Evolutionary conservation across 2,888 invertebrate genomes (phyloP), one percentile per base, ranked within the genome.

Genomic region (Netelia melanura): DNA sequence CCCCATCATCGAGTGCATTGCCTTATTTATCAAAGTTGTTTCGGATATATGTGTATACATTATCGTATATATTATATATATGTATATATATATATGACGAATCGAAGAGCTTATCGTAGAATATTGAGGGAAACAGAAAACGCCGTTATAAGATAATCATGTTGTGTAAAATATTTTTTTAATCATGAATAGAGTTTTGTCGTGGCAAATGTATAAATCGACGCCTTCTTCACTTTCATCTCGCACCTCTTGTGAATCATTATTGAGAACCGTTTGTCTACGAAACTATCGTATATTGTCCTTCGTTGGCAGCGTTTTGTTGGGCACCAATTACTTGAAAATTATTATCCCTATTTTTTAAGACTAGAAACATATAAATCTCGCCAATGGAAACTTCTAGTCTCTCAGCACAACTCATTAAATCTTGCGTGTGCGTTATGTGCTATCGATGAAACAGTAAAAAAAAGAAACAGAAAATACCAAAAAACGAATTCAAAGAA

Each of bases 151-250:
- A 71, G 71, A 82, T 85, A 82, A 85, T 82, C 43, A 82, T 81
- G 84, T 85, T 81, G 79, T 82, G 85, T 85, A 82, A 85, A 85
- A 82, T 79, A 85, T 79, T 85, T 82, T 85, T 82, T 85, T 79
- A 54, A 74, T 78, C 23, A 70, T 76, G 44, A 79, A 79, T 72
- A 79, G 70, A 75, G 8, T 82, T 76, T 38, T 44, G 25, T 44
- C 14, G n/a, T 44, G 30, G 56, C 11, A 48, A 48, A 14, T 48
- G 14, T 14, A 58, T 44, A 77, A 72, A 52, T 10, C 21, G 14
- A 38, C 30, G 10, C 38, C 62, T 44, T 38, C 14, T 11, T 9
- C 21, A 62, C 17, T 65, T 8, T 58, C 43, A 9, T 58, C 48
- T 17, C 23, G 21, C 11, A 67, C 56, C 58, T 17, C 21, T 38